Conservation (phyloP, 2,797 vertebrate species). For the Salmo trutta region DNA sequence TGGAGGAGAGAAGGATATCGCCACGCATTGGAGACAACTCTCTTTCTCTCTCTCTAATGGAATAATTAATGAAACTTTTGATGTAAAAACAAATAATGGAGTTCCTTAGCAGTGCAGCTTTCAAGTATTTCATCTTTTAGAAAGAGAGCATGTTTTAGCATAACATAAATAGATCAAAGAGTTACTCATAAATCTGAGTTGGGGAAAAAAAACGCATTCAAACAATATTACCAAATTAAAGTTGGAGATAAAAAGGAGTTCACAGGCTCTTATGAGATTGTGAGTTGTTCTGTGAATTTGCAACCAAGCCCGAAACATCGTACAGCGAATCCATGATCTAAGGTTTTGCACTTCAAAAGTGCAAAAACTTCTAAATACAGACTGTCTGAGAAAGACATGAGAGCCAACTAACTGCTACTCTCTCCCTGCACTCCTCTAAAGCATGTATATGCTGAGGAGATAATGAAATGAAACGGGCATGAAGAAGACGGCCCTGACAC, state of each 20-base stretch:
- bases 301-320: constrained; percentile 28
- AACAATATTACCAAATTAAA: constrained; percentile 65
- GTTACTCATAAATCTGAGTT: constrained; percentile 54
- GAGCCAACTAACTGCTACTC: constrained; percentile 6
- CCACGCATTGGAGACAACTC: neutral
- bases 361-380: constrained; percentile 35
- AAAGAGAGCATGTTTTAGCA: constrained; percentile 53
- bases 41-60: constrained; percentile 49
- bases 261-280: constrained; percentile 43
- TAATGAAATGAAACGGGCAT: constrained; percentile 5
- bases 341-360: constrained; percentile 50
- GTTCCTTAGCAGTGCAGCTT: constrained; percentile 53
- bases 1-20: neutral
- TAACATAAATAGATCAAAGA: constrained; percentile 70
- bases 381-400: constrained; percentile 12
- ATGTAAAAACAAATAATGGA: constrained; percentile 70
- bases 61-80: constrained; percentile 74
- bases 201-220: constrained; percentile 51
- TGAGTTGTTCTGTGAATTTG: constrained; percentile 38
- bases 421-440: neutral
- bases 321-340: constrained; percentile 50
- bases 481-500: neutral
- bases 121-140: constrained; percentile 63
- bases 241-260: constrained; percentile 55
- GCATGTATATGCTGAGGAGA: neutral